Base-by-base conservation (phyloP, 2,888 invertebrate species). In the Stenotaenia linearis region DNA sequence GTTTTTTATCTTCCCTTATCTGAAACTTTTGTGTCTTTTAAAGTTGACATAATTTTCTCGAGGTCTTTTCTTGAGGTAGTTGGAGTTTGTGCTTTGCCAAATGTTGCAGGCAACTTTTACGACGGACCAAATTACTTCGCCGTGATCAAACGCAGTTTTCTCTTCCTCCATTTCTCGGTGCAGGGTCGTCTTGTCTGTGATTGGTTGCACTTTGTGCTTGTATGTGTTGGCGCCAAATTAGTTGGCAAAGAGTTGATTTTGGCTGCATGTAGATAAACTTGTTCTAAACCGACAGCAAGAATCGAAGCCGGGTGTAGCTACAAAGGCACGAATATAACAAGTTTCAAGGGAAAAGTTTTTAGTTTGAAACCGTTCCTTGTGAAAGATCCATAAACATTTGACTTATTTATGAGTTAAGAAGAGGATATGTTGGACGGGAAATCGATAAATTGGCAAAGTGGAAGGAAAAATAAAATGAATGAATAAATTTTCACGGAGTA, bases 331-430 rank as follows among this genome's bases (percentile, higher is more conserved):
- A 12, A n/a, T 45, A 25, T 61, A 15, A 61, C 23, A 28, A 25
- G 3, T 61, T 61, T 2, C 6, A 2, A 45, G 61, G 3, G 23
- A 61, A 61, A n/a, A 45, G 45, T 45, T 28, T 61, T 25, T 12
- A 25, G 10, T 28, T 61, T 25, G 1, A 3, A 25, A 10, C 12
- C 61, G 1, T 28, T 61, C 25, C 28, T 28, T 61, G 25, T 25
- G 25, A 61, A 23, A 61, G 61, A 61, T 61, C 61, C 61, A 61
- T 61, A 61, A 61, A 61, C 28, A 61, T 61, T 61, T 61, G 61
- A 61, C 61, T 61, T 61, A 61, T 61, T 61, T 61, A 61, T 61
- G 61, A 61, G 61, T 61, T 61, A 61, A 61, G 61, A 61, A 61
- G 61, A 23, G 56, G 61, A 23, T 61, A 25, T 61, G 61, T 5